These are phyloP conservation scores for Podarcis cretensis DNA, from an alignment of 2,113 vertebrate species.

Conservation along the genomic window DNA sequence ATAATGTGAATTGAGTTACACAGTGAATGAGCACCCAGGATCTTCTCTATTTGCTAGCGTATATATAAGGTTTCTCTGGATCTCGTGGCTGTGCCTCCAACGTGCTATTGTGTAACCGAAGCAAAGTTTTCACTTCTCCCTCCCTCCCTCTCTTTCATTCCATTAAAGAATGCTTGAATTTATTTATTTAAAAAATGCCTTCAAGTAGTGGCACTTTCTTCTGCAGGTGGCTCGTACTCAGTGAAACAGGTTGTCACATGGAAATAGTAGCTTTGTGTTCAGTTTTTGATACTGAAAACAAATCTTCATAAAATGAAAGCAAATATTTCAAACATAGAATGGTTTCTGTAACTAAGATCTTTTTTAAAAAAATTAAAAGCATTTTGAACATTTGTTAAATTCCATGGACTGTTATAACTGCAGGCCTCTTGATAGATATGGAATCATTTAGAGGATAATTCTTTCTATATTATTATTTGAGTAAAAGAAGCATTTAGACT, in stretches of 20 bases:
- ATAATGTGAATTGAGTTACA: constrained; percentile 42
- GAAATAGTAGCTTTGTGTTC: neutral
- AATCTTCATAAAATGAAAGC: neutral
- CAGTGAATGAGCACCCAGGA: neutral
- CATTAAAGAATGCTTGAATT: neutral
- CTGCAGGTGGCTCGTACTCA: neutral
- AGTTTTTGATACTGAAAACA: neutral
- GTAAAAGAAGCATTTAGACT: neutral
- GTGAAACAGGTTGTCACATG: neutral
- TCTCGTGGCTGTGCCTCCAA: neutral
- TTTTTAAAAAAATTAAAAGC: neutral
- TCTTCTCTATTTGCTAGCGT: constrained; percentile 5
- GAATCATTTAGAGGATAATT: neutral
- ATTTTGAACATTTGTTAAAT: neutral
- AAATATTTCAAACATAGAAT: neutral
- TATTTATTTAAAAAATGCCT: neutral
- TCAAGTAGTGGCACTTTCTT: neutral
- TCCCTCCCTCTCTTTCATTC: neutral
- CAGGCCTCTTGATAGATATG: neutral
- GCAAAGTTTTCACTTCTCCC: neutral
- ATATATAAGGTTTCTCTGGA: constrained; percentile 13
- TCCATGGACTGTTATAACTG: neutral
- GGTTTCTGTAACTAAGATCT: too few species aligned
- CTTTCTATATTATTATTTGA: neutral
- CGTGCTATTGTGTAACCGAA: neutral